Evolutionary conservation across 2,113 vertebrate genomes (phyloP), one percentile per base, ranked within the genome.

Genomic region (Oncorhynchus clarkii): DNA sequence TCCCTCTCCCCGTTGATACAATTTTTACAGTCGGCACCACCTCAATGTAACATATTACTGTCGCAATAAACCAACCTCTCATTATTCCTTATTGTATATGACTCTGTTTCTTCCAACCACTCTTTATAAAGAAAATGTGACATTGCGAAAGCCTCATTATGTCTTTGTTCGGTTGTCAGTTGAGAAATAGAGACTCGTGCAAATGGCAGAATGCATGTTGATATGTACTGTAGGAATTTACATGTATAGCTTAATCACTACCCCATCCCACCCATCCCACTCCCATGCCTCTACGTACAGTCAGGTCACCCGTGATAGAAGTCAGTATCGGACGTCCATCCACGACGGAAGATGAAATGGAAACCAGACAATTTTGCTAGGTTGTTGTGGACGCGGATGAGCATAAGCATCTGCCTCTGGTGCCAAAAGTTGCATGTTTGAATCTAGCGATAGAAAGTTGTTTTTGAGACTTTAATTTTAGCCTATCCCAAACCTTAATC

Each of bases 131-230:
- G 65, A 70, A 13, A 76, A 70, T 60, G 45, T 48, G 45, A 77
- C 64, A 70, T 78, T 70, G 24, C 70, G 77, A 24, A 59, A 62
- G 62, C 72, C 68, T 78, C 74, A 77, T 87, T 85, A 76, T 79
- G 59, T 77, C 81, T 49, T 69, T 72, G 34, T 39, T 26, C 12
- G 22, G 67, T 75, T 79, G 78, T 81, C 75, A 57, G 74, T 20
- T 31, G 16, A 71, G 34, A 71, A 77, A 81, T 13, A 0, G 71
- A 77, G 73, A 45, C 72, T 74, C 16, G 60, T 39, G 54, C 20
- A 72, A 81, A 84, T 59, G 62, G 79, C 72, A 54, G 78, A 27
- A 70, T 39, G 71, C 9, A 45, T 31, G 16, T 24, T 31, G 66
- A 67, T 29, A 65, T 4, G 39, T 34, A 34, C 34, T 34, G 34